A percentile compares a stretch with the other conserved stretches of the same genome.
Conservation (phyloP, 1,140 invertebrate genomes). For the Anthonomus grandis region DNA sequence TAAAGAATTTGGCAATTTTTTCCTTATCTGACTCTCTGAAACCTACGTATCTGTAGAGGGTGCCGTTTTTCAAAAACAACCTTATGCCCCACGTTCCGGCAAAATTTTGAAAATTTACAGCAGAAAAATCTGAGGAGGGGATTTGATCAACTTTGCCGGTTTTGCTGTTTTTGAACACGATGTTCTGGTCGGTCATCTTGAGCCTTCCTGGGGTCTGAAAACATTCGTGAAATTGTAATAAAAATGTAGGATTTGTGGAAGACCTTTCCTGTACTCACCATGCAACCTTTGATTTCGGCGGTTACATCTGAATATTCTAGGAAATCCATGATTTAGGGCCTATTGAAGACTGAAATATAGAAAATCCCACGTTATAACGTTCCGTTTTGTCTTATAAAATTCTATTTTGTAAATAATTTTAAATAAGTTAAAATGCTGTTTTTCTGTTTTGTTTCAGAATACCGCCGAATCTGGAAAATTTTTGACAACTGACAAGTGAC, state of each 20-base stretch:
- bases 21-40: constrained; percentile 89
- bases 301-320: constrained; percentile 15
- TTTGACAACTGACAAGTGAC: too few species aligned
- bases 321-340: too few species aligned
- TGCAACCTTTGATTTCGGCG: constrained; percentile 11
- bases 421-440: too few species aligned
- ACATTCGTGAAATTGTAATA: too few species aligned
- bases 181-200: constrained; percentile 87
- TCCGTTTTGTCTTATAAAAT: too few species aligned
- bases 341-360: too few species aligned
- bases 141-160: constrained; percentile 96
- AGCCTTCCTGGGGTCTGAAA: constrained; percentile 76
- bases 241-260: constrained; percentile 10
- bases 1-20: constrained; percentile 83
- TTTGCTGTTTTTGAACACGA: constrained; percentile 93
- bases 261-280: constrained; percentile 10
- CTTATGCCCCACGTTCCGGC: constrained; percentile 86
- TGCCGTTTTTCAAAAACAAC: constrained; percentile 88
- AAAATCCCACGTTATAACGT: too few species aligned
- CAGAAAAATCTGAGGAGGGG: constrained; percentile 77
- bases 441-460: too few species aligned
- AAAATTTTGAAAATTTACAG: constrained; percentile 90
- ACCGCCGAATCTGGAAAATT: too few species aligned
- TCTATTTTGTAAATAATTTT: too few species aligned
- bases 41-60: constrained; percentile 86